Base-by-base conservation (phyloP, 2,888 invertebrate species). In the Abrostola tripartita region DNA sequence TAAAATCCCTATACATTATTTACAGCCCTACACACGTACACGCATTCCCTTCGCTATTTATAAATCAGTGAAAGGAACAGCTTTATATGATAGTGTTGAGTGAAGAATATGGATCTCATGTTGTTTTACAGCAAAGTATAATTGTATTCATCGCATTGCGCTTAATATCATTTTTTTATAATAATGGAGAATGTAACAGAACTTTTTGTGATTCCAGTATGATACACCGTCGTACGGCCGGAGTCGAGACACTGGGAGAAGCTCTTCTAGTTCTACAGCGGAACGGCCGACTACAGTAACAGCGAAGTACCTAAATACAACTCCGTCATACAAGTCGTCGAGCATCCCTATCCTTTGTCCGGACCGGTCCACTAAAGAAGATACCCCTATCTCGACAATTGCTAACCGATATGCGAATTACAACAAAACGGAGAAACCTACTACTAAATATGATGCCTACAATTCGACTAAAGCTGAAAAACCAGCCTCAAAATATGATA, bases 301-400 rank as follows among this genome's bases (percentile, higher is more conserved):
- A 59, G 93, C 94, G 44, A 94, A 94, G 78, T 94, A 94, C 70
- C 88, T 91, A 54, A 90, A 83, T 64, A 86, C 89, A 11, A 90
- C 92, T 12, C 90, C 93, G 5, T 88, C 92, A 9, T 92, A 91
- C 73, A 94, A 94, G 70, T 89, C 93, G n/a, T 94, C 94, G n/a
- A 94, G 92, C 77, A 94, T 94, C 65, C 94, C 94, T 8, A 85
- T 93, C 37, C 84, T 92, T 38, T 83, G 84, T 50, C 77, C 90
- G 44, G 94, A 95, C 52, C 88, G 91, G n/a, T 80, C 87, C 24
- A 71, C 83, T 36, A 88, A 92, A 71, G 94, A 94, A 68, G 94
- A 94, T 76, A 88, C 92, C 4, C 89, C 93, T 0, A 92, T 92
- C 52, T 90, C 92, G 6, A 79, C 92, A 1, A 93, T 93, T 37